These are phyloP conservation scores for Bombus confusus DNA, from an alignment of 1,140 invertebrate genomes.

Conservation along the genomic window DNA sequence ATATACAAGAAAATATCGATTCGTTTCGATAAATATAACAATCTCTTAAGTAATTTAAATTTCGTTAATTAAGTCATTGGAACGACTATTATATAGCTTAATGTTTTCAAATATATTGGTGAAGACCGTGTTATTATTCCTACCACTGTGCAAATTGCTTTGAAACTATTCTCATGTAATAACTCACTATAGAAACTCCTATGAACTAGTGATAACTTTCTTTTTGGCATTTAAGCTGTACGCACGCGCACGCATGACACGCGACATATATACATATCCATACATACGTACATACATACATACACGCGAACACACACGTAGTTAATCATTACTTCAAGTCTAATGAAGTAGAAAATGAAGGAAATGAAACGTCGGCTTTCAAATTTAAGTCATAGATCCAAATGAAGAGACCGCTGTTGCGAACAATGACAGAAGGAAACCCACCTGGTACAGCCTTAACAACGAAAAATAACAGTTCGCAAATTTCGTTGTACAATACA, in stretches of 20 bases:
- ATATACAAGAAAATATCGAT: not conserved
- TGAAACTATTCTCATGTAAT: not conserved
- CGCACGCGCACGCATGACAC: too few species aligned
- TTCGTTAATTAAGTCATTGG: not conserved
- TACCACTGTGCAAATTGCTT: not conserved
- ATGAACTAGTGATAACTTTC: not conserved
- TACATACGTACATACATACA: not conserved
- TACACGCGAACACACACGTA: too few species aligned
- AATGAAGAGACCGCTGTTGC: not conserved
- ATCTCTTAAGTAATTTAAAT: too few species aligned
- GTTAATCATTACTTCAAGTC: not conserved
- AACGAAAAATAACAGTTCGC: not conserved
- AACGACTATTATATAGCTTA: not conserved
- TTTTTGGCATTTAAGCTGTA: not conserved
- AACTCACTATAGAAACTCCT: not conserved
- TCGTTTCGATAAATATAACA: too few species aligned
- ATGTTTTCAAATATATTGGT: not conserved
- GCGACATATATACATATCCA: too few species aligned
- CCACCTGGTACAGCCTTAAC: conserved; percentile 7
- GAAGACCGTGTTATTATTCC: not conserved
- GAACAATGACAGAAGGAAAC: not conserved
- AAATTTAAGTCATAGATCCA: not conserved
- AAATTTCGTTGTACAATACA: conserved; percentile 4
- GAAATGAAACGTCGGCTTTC: not conserved
- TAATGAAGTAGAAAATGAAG: not conserved